Evolutionary conservation across 1,140 invertebrate genomes (phyloP), one percentile per base, ranked within the genome.

Genomic region (Pectinophora gossypiella): DNA sequence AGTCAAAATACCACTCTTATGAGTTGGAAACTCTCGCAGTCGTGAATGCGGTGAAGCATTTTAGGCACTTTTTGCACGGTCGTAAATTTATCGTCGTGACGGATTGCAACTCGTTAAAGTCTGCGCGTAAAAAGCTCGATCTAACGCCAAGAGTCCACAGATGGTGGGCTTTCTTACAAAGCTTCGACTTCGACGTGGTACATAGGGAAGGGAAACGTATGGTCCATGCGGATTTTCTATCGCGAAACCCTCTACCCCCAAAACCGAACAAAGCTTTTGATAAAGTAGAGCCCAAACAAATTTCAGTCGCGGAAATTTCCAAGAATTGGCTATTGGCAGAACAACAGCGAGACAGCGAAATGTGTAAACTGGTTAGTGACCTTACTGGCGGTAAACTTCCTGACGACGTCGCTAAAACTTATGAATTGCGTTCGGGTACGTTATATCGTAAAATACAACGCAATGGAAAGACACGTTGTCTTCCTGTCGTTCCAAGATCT

Each of bases 401-500:
- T 3, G 16, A 23, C 2, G 36, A 63, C 12, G 9, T 60, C n/a
- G 45, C 45, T 2, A 50, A 49, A n/a, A 61, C 48, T 16, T 69
- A 69, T 23, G 58, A 56, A 16, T 7, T 61, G 3, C 40, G 57
- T 15, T 27, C 22, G 1, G 48, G 51, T n/a, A 3, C 66, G 9
- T 32, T 69, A 6, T 47, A 69, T 48, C 50, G 50, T 6, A 62
- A 59, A 44, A 21, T 61, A n/a, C 58, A 68, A 42, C 21, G 51
- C 10, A 53, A 51, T 54, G 32, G 44, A 40, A 42, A n/a, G 3
- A 54, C 36, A 19, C 4, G 13, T 19, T 72, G 67, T 48, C 47
- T 79, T 36, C 67, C 75, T 9, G 64, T 77, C 19, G 48, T 80
- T 12, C 72, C 76, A 0, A 51, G 62, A 18, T 27, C 61, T 0